Base-by-base conservation (phyloP, 2,888 invertebrate species). In the Eustalomyia histrio region DNA sequence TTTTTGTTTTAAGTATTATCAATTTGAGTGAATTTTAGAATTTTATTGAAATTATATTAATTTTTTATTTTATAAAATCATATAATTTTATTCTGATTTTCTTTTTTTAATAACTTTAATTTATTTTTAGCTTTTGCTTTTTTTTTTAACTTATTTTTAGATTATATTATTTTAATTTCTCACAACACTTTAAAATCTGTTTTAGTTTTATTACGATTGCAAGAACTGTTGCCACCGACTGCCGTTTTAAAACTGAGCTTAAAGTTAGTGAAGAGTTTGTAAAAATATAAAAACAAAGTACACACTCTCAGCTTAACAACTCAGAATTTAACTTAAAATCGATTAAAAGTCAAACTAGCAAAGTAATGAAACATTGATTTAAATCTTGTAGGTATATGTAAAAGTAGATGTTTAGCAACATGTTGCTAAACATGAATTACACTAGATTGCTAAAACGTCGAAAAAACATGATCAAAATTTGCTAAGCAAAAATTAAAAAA, bases 231-330 rank as follows among this genome's bases (percentile, higher is more conserved):
- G 83, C 64, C 86, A 85, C 83, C 83, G 85, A 85, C 85, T 78
- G 87, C 83, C 86, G 85, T 87, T 85, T 86, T 86, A 85, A 86
- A 88, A 88, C 88, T 88, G 86, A 88, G 85, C 87, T 88, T 85
- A 50, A 71, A 63, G 24, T 76, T 73, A 63, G 24, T 39, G 63
- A 75, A 79, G 75, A 82, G 78, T 73, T 72, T 72, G 58, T 63
- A 63, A 78, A 80, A 81, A 73, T 69, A 68, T 50, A 21, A 10
- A 55, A 47, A 33, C 3, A 65, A 71, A 18, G 2, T 6, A 7
- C 14, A 47, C 43, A 47, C 43, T 14, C 43, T n/a, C 43, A 47
- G 29, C 29, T 29, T 6, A 29, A 6, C n/a, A 47, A 47, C 43
- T 47, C 43, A 47, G 43, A 47, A 47, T 47, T n/a, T n/a, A 47